Base-by-base conservation (phyloP, 2,888 invertebrate species). In the Agrotis ipsilon region DNA sequence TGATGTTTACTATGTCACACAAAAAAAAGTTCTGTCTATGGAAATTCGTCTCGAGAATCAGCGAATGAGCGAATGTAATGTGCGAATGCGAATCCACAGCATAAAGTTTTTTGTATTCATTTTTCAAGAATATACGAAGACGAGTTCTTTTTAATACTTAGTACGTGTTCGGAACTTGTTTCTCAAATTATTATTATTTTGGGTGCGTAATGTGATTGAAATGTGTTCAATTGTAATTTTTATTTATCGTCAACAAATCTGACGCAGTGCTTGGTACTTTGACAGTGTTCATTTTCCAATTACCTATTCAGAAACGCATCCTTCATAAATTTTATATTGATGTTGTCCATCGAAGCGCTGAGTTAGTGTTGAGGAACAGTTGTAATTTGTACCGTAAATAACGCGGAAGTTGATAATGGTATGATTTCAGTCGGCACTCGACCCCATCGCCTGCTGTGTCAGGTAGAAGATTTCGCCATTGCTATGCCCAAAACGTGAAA, bases 221-320 rank as follows among this genome's bases (percentile, higher is more conserved):
- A 58, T 51, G 27, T 63, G 49, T 43, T 59, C 46, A 11, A 57
- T 71, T 72, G 48, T 65, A 45, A 58, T 54, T 57, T 62, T 57
- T 27, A 65, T 57, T 27, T 54, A 55, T 48, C 68, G 74, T 75
- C 45, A 77, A 70, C 67, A 82, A 84, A 80, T 77, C 58, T 76
- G 82, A 83, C 85, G 74, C 74, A 76, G 76, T 79, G 79, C 65
- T 78, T 59, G 39, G 16, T 75, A 63, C 52, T 54, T 39, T 39
- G 39, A 59, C 49, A 75, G 58, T 70, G 57, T 65, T 72, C 46
- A 69, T 72, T 71, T 78, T 62, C 46, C 61, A 70, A 64, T 61
- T 68, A 72, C 18, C 1, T 71, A 68, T 68, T 79, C 55, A 57
- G 32, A 64, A 65, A 59, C 45, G 65, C 68, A 51, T 59, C 39